Percentiles rank a stretch among this genome's conserved stretches.
Evolutionary conservation across 1,140 invertebrate genomes (phyloP).

Genomic region (Mactra quadrangularis): DNA sequence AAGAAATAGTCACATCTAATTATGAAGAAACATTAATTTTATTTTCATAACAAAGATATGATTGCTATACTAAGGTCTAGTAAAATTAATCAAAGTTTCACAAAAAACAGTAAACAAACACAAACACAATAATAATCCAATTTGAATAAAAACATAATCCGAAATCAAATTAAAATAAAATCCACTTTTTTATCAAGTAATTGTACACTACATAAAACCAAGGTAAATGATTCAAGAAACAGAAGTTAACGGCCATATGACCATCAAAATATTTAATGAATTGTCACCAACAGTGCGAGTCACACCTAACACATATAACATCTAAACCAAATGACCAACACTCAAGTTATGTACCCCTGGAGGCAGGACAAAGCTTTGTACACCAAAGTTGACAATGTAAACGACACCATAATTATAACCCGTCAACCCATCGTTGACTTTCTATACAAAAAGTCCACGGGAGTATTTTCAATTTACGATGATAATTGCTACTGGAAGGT

Average conservation of each 20-base stretch:
- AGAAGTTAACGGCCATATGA: background rate
- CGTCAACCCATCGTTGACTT: background rate
- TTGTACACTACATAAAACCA: too few relatives aligned
- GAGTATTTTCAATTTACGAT: conserved; percentile 21
- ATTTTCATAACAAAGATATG: too few relatives aligned
- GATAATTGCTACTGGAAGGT: background rate
- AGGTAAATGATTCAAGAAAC: too few relatives aligned
- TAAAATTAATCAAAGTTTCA: too few relatives aligned
- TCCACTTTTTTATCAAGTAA: too few relatives aligned
- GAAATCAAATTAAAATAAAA: too few relatives aligned
- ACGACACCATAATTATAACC: conserved; percentile 16
- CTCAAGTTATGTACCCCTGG: background rate
- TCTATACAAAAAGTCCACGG: background rate
- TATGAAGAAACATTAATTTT: too few relatives aligned
- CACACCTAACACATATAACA: conserved; percentile 7
- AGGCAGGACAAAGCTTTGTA: background rate
- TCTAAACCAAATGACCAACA: conserved; percentile 20
- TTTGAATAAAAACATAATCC: too few relatives aligned
- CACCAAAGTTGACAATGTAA: conserved; percentile 33
- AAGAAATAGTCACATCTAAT: too few relatives aligned
- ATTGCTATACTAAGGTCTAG: too few relatives aligned
- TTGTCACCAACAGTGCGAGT: conserved; percentile 24
- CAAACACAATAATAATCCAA: too few relatives aligned
- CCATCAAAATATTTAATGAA: conserved; percentile 1
- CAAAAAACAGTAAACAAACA: too few relatives aligned